Conservation (phyloP, 2,888 invertebrate species). For the Hirtodrosophila cameraria region DNA sequence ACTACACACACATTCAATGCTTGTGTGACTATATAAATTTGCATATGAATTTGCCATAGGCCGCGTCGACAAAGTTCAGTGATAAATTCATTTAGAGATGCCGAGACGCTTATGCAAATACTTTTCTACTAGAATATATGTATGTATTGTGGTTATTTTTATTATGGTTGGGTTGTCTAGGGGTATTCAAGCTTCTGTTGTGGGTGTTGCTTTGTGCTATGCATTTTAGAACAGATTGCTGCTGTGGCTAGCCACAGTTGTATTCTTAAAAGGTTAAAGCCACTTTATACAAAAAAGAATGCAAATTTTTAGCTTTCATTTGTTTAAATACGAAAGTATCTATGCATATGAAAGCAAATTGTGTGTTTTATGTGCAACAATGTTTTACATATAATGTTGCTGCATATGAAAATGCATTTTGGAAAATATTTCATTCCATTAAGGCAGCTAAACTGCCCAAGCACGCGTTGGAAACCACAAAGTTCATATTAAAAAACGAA, state of each 20-base stretch:
- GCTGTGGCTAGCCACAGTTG: constrained; percentile 4
- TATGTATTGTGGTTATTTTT: too few relatives aligned
- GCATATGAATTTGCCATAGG: constrained; percentile 53
- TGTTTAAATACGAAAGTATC: too few relatives aligned
- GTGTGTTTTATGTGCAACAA: not conserved
- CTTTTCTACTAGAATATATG: not conserved
- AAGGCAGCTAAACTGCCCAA: constrained; percentile 39
- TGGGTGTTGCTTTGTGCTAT: not conserved
- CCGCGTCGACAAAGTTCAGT: constrained; percentile 42
- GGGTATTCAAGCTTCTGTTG: not conserved
- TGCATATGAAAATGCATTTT: constrained; percentile 29
- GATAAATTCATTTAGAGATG: constrained; percentile 71
- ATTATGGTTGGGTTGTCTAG: not conserved
- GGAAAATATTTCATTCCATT: constrained; percentile 57
- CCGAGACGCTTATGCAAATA: constrained; percentile 65
- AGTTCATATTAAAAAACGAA: constrained; percentile 18
- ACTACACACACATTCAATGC: constrained; percentile 8
- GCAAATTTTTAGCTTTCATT: too few relatives aligned
- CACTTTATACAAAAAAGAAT: too few relatives aligned
- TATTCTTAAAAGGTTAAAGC: not conserved
- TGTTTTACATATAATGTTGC: not conserved
- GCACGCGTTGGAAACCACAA: constrained; percentile 9
- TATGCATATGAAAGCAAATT: constrained; percentile 6
- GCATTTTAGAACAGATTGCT: not conserved
- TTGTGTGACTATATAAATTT: constrained; percentile 45